Conservation (phyloP, 2,888 invertebrate species). For the Notodonta dromedarius region DNA sequence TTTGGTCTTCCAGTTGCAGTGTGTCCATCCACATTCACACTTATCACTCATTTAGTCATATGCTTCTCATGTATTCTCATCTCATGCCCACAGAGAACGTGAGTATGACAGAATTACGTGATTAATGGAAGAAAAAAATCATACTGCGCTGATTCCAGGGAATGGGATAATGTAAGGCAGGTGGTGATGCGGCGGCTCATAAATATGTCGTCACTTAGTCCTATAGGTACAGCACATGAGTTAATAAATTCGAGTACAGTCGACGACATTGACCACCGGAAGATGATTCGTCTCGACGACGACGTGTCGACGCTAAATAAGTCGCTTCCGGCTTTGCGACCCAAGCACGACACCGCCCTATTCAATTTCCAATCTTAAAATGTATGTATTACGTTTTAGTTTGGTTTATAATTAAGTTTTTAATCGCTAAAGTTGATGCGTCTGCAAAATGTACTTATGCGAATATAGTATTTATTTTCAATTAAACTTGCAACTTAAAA, state of each 20-base stretch:
- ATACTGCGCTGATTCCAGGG: too few relatives aligned
- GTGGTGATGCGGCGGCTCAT: too few relatives aligned
- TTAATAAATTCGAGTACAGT: slow-evolving; percentile 32
- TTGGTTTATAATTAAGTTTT: slow-evolving; percentile 4
- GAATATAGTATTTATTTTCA: slow-evolving; percentile 13
- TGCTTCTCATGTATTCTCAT: too few relatives aligned
- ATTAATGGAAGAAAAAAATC: too few relatives aligned
- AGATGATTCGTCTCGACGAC: slow-evolving; percentile 63
- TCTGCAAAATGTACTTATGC: slow-evolving; percentile 31
- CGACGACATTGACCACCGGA: slow-evolving; percentile 70
- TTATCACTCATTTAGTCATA: too few relatives aligned
- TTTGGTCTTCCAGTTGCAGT: too few relatives aligned
- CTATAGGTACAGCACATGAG: slow-evolving; percentile 30
- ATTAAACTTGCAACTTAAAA: slow-evolving; percentile 20
- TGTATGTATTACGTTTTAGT: slow-evolving; percentile 12
- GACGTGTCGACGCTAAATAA: slow-evolving; percentile 63
- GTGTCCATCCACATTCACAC: too few relatives aligned
- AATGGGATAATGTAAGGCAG: too few relatives aligned
- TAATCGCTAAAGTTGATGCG: slow-evolving; percentile 31
- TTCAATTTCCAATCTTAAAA: slow-evolving; percentile 28
- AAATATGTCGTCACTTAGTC: slow-evolving; percentile 8
- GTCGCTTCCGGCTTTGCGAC: slow-evolving; percentile 57
- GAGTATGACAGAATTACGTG: too few relatives aligned
- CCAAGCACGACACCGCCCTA: slow-evolving; percentile 10
- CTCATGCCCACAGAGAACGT: too few relatives aligned